phyloP scores from a whole-genome alignment of 2,113 vertebrate species.

The Gymnogyps californianus region DNA sequence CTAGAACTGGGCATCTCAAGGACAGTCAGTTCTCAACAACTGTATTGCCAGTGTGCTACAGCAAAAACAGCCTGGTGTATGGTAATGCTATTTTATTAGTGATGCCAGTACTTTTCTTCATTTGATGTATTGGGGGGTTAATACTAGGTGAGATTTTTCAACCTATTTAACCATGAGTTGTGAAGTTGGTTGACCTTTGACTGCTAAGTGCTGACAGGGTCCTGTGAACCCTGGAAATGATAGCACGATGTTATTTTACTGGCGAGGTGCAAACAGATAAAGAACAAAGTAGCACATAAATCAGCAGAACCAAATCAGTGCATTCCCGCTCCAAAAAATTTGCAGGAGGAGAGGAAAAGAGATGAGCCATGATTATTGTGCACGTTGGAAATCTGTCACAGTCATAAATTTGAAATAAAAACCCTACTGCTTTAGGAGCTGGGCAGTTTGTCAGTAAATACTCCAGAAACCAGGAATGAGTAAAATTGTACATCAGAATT shows the following conservation, averaged over 20 bases:
- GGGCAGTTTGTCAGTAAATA: neutral
- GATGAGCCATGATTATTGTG: neutral
- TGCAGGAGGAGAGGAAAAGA: neutral
- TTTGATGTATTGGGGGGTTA: neutral
- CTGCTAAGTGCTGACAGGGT: slow-evolving; percentile 72
- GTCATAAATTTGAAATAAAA: neutral
- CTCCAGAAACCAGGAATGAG: neutral
- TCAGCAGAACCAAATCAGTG: slow-evolving; percentile 62
- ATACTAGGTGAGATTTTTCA: slow-evolving; percentile 38
- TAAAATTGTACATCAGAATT: neutral
- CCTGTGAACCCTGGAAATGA: slow-evolving; percentile 69
- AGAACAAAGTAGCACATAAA: slow-evolving; percentile 79
- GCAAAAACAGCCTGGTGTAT: neutral
- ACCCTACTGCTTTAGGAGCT: neutral
- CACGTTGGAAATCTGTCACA: neutral
- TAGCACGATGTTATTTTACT: slow-evolving; percentile 60
- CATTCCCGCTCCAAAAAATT: neutral
- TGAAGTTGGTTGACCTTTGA: slow-evolving; percentile 73
- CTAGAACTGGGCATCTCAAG: neutral
- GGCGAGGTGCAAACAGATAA: slow-evolving; percentile 76
- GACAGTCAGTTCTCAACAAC: neutral
- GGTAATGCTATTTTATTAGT: neutral
- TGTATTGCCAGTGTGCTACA: neutral
- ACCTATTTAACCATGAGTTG: slow-evolving; percentile 39
- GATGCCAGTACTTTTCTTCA: neutral